A percentile compares a stretch with the other conserved stretches of the same genome.
Evolutionary conservation across 1,140 invertebrate genomes (phyloP).

Genomic region (Choristoneura fumiferana): DNA sequence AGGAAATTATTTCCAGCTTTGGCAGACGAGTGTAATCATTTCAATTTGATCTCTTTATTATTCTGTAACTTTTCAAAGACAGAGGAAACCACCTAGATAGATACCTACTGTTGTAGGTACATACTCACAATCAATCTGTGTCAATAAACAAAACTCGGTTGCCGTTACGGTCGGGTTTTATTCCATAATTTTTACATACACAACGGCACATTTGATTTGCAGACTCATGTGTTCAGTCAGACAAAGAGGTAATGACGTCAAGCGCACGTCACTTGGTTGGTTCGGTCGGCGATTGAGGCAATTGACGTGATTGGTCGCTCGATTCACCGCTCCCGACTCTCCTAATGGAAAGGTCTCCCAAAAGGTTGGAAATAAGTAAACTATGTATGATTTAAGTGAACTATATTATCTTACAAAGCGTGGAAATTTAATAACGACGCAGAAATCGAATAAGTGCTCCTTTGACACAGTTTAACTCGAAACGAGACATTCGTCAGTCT

Average conservation of each 20-base stretch:
- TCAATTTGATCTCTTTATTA: too few species aligned
- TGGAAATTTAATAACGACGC: conserved; percentile 7
- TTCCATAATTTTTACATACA: conserved; percentile 19
- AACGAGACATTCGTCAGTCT: too few species aligned
- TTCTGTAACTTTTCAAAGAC: too few species aligned
- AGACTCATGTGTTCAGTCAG: conserved; percentile 53
- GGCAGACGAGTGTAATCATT: too few species aligned
- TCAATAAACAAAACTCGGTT: too few species aligned
- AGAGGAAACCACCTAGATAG: too few species aligned
- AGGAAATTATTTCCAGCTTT: too few species aligned
- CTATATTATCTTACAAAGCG: neutral
- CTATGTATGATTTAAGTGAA: neutral
- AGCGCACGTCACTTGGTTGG: conserved; percentile 47
- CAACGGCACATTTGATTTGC: conserved; percentile 55
- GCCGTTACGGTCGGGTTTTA: conserved; percentile 2
- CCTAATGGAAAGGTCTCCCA: conserved; percentile 18
- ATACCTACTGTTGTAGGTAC: too few species aligned
- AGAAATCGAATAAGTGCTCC: neutral
- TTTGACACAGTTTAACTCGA: neutral
- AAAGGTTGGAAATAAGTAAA: conserved; percentile 19
- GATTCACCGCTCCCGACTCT: conserved; percentile 36
- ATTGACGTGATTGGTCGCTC: conserved; percentile 68
- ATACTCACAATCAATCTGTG: too few species aligned
- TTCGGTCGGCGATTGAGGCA: conserved; percentile 56
- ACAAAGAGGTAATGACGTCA: conserved; percentile 67